Evolutionary conservation across 1,140 invertebrate species (phyloP), one percentile per base, ranked within the genome.

Genomic region (Tyrophagus putrescentiae): DNA sequence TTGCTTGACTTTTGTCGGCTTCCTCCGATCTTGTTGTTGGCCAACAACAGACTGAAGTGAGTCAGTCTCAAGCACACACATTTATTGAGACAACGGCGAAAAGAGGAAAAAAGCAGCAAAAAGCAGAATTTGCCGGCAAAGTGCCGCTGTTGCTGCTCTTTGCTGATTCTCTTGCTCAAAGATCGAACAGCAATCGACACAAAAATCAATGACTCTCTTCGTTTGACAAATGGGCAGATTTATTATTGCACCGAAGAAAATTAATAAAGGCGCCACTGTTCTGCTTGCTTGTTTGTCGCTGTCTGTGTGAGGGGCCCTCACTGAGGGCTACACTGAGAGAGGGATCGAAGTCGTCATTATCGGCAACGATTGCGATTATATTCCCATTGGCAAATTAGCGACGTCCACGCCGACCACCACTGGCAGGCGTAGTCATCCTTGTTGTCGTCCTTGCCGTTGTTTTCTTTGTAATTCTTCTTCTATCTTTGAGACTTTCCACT

Each of bases 221-320:
- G 45, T 6, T 21, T 48, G 45, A 48, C 45, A 48, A 48, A 7
- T 48, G 45, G 45, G 21, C 45, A 48, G 45, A 48, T 48, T 48
- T 48, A 48, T 48, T 21, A 18, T 48, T 18, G 45, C 18, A 48
- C 45, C 21, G 45, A 6, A 29, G 45, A 7, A 48, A 48, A 48
- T 48, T 48, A 48, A 48, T 48, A 48, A 39, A 48, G 23, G 45
- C 45, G 7, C 31, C 45, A 48, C 36, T n/a, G n/a, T n/a, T n/a
- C n/a, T n/a, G n/a, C n/a, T n/a, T n/a, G n/a, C n/a, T n/a, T n/a
- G n/a, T n/a, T n/a, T n/a, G n/a, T n/a, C n/a, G n/a, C n/a, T n/a
- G n/a, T n/a, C n/a, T n/a, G n/a, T n/a, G n/a, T n/a, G n/a, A n/a
- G n/a, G n/a, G n/a, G n/a, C n/a, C n/a, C n/a, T 39, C 13, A 21